Conservation (phyloP, 2,797 vertebrate species). For the Hippocampus kuda region DNA sequence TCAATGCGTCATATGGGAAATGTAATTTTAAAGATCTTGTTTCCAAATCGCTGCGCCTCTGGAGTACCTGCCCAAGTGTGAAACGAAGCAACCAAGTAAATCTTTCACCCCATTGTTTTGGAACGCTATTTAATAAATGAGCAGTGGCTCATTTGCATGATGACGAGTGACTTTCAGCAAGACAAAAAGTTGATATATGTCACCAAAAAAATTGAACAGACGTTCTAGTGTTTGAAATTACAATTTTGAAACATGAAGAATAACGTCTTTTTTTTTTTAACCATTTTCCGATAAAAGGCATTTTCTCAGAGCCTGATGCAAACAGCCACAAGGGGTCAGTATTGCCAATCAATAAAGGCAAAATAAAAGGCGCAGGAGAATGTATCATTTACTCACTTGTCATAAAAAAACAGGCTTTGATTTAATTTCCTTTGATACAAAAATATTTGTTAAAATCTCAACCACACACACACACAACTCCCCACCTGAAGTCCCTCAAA, state of each 20-base stretch:
- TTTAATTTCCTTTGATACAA: background rate
- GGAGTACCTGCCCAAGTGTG: no score
- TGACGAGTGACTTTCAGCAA: no score
- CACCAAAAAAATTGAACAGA: background rate
- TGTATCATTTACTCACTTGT: background rate
- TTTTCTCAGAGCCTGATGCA: background rate
- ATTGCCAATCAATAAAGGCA: no score
- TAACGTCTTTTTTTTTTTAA: no score
- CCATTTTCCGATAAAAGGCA: background rate
- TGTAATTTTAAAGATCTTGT: no score
- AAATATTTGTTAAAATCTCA: background rate
- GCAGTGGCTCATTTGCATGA: no score
- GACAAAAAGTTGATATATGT: background rate
- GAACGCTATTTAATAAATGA: no score
- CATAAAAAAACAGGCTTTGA: background rate
- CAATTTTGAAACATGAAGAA: no score
- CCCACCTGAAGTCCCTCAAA: background rate
- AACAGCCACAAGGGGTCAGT: slow-evolving; percentile 1
- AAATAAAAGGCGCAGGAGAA: background rate
- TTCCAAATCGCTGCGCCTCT: no score
- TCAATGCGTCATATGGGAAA: no score
- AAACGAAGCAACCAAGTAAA: no score
- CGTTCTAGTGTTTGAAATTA: background rate
- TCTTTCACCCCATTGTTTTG: no score
- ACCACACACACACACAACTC: background rate